Percentiles rank a stretch among this genome's conserved stretches.
Evolutionary conservation across 2,888 invertebrate genomes (phyloP).

Genomic region (Poecilobothrus nobilitatus): DNA sequence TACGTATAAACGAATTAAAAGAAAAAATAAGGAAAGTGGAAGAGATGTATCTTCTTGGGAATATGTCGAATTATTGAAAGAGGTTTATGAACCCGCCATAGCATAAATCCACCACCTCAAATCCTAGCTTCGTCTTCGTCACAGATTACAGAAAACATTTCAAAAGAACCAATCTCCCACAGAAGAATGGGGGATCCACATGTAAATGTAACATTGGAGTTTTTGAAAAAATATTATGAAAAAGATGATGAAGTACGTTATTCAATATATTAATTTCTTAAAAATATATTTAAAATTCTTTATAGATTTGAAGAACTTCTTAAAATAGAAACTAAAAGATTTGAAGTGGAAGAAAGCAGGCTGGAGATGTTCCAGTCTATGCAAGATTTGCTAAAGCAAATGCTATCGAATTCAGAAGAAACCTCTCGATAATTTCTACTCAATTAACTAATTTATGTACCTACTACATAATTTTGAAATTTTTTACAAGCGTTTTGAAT

Average conservation of each 20-base stretch:
- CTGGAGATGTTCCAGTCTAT: no score
- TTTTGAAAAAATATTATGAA: background rate
- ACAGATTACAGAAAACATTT: slow-evolving; percentile 11
- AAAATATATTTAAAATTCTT: no score
- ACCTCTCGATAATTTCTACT: no score
- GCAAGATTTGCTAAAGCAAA: no score
- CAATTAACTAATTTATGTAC: no score
- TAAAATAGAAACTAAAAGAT: no score
- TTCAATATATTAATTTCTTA: no score
- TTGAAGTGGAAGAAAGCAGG: no score
- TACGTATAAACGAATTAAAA: slow-evolving; percentile 19
- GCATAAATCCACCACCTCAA: slow-evolving; percentile 14
- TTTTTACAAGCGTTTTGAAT: no score
- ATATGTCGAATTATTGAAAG: slow-evolving; percentile 18
- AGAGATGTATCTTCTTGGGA: slow-evolving; percentile 15
- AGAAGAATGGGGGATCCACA: background rate
- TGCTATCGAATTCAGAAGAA: no score
- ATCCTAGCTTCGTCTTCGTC: background rate
- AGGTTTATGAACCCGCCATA: slow-evolving; percentile 18
- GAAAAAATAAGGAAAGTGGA: slow-evolving; percentile 17
- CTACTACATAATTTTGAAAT: no score
- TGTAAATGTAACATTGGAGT: background rate
- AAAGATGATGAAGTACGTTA: background rate
- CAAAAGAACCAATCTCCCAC: background rate
- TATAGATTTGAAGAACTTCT: no score